Conservation (phyloP, 2,797 vertebrate species). For the Gila robusta region DNA sequence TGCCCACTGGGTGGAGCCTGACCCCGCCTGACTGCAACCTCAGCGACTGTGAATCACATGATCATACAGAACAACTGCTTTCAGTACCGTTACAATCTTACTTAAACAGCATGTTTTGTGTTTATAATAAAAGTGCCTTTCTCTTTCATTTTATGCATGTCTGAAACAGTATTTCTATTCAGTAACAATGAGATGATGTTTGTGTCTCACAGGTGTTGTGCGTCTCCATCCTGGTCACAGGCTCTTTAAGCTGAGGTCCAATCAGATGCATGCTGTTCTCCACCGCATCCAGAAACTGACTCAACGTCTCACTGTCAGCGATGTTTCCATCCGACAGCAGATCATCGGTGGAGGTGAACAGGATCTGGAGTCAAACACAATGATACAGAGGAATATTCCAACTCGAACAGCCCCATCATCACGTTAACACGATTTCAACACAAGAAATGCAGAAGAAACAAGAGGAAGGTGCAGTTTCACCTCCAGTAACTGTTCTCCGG, state of each 20-base stretch:
- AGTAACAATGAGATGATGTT: not conserved
- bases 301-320: not conserved
- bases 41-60: slow-evolving; percentile 64
- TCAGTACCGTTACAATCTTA: not conserved
- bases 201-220: slow-evolving; percentile 30
- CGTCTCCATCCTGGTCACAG: slow-evolving; percentile 35
- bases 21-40: slow-evolving; percentile 69
- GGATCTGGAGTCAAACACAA: slow-evolving; percentile 13
- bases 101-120: no score
- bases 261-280: slow-evolving; percentile 57
- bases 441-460: slow-evolving; percentile 14
- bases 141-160: not conserved
- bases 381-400: not conserved
- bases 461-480: slow-evolving; percentile 7
- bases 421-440: not conserved
- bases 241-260: slow-evolving; percentile 50
- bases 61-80: not conserved
- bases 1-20: slow-evolving; percentile 68
- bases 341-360: slow-evolving; percentile 33
- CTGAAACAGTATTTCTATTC: not conserved
- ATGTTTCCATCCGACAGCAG: slow-evolving; percentile 29
- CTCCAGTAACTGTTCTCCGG: slow-evolving; percentile 47
- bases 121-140: no score
- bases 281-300: slow-evolving; percentile 37
- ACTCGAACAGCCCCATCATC: slow-evolving; percentile 56